Evolutionary conservation across 2,888 invertebrate genomes (phyloP), one percentile per base, ranked within the genome.

Genomic region (Nomada ferruginata): DNA sequence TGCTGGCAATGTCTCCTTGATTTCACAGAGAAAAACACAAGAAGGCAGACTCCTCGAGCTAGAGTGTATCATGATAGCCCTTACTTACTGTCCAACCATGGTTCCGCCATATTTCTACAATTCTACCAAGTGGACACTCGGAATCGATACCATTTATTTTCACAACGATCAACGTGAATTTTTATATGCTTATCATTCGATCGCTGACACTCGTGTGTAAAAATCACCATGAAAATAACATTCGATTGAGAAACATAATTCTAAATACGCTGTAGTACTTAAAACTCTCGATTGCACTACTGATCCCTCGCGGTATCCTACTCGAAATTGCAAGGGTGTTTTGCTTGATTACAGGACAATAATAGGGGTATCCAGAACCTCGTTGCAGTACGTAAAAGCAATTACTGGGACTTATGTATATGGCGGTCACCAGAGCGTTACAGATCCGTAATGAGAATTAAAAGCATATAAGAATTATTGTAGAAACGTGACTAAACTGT

Each of bases 81-180:
- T 36, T 36, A 79, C 84, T 86, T 84, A 84, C 83, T 73, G 73
- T 75, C 23, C 59, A 68, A 70, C 53, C 23, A 60, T 82, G 77
- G 73, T 57, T 57, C 75, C 74, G 66, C 66, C 53, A 64, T 53
- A 84, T 76, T 69, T 55, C 63, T 42, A 68, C 74, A 60, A 69
- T 79, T 71, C 77, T 59, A 26, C 2, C 57, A 11, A 36, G 11
- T 44, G 69, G 65, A 76, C 69, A 71, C 55, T 73, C 50, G 18
- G 26, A 42, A 29, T 69, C 53, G 53, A 72, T 73, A 52, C 63
- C 57, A 53, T 50, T 82, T 66, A 86, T 82, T 76, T 26, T 63
- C 76, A 18, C 59, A 47, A 47, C 7, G 36, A 36, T 36, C 36
- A 36, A 36, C 36, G 7, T 36, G 36, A 36, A 36, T 36, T 36